Percentiles rank a stretch among this genome's conserved stretches.
These are phyloP conservation scores for Trachops cirrhosus DNA, from an alignment of 2,797 vertebrate genomes.

Conservation along the genomic window DNA sequence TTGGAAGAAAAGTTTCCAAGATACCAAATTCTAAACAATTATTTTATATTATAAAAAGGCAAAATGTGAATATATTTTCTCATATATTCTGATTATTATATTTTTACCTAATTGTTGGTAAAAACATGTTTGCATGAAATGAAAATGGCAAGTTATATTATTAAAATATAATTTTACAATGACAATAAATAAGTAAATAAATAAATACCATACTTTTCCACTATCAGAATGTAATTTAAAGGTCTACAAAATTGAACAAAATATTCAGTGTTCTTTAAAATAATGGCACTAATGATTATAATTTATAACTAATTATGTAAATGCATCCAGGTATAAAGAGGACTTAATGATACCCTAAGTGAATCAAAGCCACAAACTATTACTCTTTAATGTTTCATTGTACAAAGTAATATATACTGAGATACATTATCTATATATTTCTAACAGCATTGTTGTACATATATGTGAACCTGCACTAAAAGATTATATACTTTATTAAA, in stretches of 20 bases:
- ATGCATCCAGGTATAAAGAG: background rate
- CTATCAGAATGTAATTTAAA: background rate
- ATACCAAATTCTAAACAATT: background rate
- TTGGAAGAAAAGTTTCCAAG: background rate
- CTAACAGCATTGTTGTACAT: background rate
- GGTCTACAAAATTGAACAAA: background rate
- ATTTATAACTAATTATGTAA: background rate
- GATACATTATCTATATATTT: background rate
- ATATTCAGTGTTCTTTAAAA: background rate
- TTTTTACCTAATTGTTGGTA: background rate
- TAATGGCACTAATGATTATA: background rate
- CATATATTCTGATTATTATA: background rate
- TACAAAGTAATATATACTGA: background rate
- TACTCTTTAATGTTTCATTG: no score
- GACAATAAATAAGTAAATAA: background rate
- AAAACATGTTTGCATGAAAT: constrained; percentile 15
- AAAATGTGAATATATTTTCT: background rate
- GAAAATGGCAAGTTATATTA: constrained; percentile 31
- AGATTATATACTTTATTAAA: background rate
- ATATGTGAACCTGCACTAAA: background rate
- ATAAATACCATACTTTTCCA: background rate
- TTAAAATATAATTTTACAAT: constrained; percentile 58
- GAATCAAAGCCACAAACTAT: background rate
- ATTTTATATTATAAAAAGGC: background rate
- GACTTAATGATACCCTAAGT: no score